Evolutionary conservation across 2,113 vertebrate species (phyloP).

Genomic region (Peromyscus californicus): DNA sequence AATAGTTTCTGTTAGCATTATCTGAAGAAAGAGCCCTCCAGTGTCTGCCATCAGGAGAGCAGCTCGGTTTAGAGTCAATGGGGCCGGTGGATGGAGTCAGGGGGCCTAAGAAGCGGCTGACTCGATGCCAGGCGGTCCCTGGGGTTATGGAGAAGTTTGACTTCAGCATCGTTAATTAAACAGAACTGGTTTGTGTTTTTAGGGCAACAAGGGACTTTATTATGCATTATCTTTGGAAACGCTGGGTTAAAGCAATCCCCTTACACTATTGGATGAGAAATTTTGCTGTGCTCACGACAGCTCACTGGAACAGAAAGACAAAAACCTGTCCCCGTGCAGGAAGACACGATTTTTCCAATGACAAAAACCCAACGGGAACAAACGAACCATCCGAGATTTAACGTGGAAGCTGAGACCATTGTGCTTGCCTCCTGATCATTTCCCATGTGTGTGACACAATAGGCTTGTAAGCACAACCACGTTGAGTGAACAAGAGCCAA

Average conservation of each 20-base stretch:
- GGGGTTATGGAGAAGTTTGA: not conserved
- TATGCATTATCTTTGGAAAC: constrained; percentile 46
- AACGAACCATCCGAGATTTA: not conserved
- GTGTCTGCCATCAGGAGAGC: not conserved
- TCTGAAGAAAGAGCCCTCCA: not conserved
- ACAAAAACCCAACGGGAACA: not conserved
- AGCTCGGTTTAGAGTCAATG: not conserved
- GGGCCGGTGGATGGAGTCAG: not conserved
- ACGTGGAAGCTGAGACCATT: not conserved
- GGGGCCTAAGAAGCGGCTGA: not conserved
- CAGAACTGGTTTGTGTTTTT: not conserved
- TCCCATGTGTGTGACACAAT: not conserved
- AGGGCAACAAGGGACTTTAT: constrained; percentile 37
- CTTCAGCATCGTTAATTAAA: constrained; percentile 33
- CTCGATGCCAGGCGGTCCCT: constrained; percentile 26
- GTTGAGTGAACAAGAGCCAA: not conserved
- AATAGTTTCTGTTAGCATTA: not conserved
- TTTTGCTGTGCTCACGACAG: not conserved
- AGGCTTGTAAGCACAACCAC: not conserved
- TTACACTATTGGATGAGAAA: constrained; percentile 21
- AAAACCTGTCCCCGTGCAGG: not conserved
- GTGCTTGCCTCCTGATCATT: not conserved
- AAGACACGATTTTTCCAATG: constrained; percentile 28
- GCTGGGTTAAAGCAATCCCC: constrained; percentile 46
- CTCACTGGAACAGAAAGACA: not conserved